Conservation (phyloP, 23 tunicate species). For the Halocynthia roretzi region DNA sequence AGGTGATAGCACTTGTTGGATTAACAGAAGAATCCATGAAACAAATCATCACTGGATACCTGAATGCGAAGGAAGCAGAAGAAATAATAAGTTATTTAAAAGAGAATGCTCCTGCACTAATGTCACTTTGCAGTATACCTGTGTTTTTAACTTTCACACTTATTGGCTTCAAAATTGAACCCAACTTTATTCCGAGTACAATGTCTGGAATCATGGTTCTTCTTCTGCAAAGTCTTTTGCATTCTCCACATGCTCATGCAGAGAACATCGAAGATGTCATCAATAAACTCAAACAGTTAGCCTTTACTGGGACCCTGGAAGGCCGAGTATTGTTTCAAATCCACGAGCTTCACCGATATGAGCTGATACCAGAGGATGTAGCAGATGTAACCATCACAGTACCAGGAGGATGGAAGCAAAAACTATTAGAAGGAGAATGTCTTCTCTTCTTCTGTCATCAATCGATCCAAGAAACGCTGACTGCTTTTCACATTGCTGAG, state of each 20-base stretch:
- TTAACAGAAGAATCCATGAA: constrained; percentile 2
- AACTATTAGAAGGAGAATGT: not conserved
- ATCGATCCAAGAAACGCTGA: too few relatives aligned
- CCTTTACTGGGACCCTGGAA: constrained; percentile 3
- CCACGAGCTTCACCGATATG: not conserved
- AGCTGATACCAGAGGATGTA: constrained; percentile 5
- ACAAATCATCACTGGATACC: not conserved
- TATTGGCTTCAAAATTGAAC: not conserved
- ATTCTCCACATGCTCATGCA: not conserved
- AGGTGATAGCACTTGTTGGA: constrained; percentile 9
- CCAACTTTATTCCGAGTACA: not conserved
- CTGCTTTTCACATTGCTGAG: too few relatives aligned
- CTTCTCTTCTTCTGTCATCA: not conserved
- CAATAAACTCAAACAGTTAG: not conserved
- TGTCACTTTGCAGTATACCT: constrained; percentile 5
- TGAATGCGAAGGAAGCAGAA: not conserved
- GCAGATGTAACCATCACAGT: not conserved
- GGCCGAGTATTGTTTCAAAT: not conserved
- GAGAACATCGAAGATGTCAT: not conserved
- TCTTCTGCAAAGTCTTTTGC: not conserved
- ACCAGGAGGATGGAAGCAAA: not conserved
- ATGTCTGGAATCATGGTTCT: constrained; percentile 5
- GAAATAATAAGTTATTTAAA: not conserved
- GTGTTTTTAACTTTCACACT: not conserved
- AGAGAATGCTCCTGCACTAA: not conserved